Percentiles rank a stretch among this genome's conserved stretches.
phyloP scores from a whole-genome alignment of 2,888 invertebrate genomes.

The Allygus modestus region DNA sequence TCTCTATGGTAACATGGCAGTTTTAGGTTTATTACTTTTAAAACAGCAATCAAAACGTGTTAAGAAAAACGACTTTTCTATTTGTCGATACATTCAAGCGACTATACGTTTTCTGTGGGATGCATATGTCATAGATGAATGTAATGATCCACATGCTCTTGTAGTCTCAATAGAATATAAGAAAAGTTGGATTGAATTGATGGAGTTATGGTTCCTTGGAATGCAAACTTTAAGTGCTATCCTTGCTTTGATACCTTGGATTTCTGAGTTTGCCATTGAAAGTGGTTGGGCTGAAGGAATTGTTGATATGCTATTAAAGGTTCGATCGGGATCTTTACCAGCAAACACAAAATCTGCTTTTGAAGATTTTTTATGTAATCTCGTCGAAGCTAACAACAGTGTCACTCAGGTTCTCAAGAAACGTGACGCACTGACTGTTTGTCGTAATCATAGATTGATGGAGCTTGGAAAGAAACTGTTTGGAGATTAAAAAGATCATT shows the following conservation, averaged over 20 bases:
- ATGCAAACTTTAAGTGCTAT: constrained; percentile 95
- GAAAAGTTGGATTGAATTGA: constrained; percentile 92
- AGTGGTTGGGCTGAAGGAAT: constrained; percentile 97
- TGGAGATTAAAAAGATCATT: constrained; percentile 85
- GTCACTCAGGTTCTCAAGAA: constrained; percentile 88
- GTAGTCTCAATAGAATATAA: constrained; percentile 92
- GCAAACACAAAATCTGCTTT: constrained; percentile 93
- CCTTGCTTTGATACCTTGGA: constrained; percentile 89
- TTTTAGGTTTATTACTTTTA: constrained; percentile 88
- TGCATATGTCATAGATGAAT: constrained; percentile 93
- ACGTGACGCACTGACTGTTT: constrained; percentile 88
- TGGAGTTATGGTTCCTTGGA: constrained; percentile 95
- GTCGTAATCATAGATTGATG: constrained; percentile 92
- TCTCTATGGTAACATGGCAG: constrained; percentile 89
- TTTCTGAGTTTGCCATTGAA: constrained; percentile 93
- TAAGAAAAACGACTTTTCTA: constrained; percentile 92
- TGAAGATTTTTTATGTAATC: constrained; percentile 91
- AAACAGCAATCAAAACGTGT: constrained; percentile 90
- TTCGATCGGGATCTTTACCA: constrained; percentile 88
- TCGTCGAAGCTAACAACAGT: constrained; percentile 88
- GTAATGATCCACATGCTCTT: constrained; percentile 88
- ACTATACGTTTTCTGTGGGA: constrained; percentile 96
- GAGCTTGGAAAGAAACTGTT: constrained; percentile 92
- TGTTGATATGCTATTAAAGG: constrained; percentile 87
- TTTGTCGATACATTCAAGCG: constrained; percentile 92